A percentile compares a stretch with the other conserved stretches of the same genome.
phyloP scores from a whole-genome alignment of 2,113 vertebrate genomes.

The Oreocharis arfaki region DNA sequence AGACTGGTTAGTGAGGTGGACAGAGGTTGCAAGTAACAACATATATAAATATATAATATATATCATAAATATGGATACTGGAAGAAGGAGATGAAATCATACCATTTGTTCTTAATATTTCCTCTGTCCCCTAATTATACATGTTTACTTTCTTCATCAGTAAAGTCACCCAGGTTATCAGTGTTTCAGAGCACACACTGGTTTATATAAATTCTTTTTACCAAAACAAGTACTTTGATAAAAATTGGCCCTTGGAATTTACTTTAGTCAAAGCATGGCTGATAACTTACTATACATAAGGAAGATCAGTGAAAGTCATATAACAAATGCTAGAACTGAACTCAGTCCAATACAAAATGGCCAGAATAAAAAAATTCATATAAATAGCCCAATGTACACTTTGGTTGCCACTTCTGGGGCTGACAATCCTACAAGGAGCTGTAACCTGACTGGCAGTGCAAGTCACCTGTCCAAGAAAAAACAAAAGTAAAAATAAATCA shows the following conservation, averaged over 20 bases:
- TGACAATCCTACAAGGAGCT: not conserved
- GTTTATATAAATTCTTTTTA: not conserved
- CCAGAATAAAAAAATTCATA: constrained; percentile 32
- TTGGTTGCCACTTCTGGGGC: not conserved
- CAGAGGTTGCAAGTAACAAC: not conserved
- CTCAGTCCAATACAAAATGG: not conserved
- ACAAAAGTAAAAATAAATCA: not conserved
- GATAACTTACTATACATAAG: not conserved
- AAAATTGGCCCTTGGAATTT: not conserved
- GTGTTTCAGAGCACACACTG: not conserved
- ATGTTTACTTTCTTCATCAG: not conserved
- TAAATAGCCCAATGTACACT: constrained; percentile 62
- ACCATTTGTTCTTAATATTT: not conserved
- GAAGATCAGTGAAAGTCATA: not conserved
- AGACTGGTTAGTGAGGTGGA: not conserved
- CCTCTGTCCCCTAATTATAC: not conserved
- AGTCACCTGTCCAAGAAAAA: constrained; percentile 44
- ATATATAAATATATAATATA: no score
- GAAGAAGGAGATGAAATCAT: not conserved
- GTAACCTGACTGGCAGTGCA: constrained; percentile 49
- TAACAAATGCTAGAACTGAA: constrained; percentile 26
- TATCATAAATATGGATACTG: not conserved
- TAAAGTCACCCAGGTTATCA: not conserved
- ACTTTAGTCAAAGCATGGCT: not conserved
- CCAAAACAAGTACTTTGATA: not conserved